phyloP scores from a whole-genome alignment of 2,888 invertebrate genomes.

The Glyphotaelius pellucidus region DNA sequence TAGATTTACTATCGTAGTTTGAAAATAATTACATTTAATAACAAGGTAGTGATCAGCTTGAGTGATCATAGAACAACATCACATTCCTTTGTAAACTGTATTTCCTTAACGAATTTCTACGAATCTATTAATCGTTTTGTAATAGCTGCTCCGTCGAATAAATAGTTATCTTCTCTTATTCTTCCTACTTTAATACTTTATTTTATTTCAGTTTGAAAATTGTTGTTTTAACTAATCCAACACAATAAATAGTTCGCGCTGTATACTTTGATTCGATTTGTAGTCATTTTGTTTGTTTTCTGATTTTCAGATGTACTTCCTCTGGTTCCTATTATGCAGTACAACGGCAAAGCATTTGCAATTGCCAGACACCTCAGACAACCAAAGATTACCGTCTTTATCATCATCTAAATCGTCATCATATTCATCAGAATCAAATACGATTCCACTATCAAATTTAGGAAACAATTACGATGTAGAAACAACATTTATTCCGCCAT shows the following conservation, averaged over 20 bases:
- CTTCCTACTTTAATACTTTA: background rate
- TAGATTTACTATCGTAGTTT: background rate
- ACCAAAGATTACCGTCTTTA: conserved; percentile 54
- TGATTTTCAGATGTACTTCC: conserved; percentile 62
- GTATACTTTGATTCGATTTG: background rate
- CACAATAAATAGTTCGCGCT: background rate
- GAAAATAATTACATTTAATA: conserved; percentile 2
- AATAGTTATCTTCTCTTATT: background rate
- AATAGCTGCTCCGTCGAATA: background rate
- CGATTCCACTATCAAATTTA: conserved; percentile 25
- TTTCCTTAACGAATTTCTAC: conserved; percentile 2
- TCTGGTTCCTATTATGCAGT: conserved; percentile 62
- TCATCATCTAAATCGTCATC: conserved; percentile 21
- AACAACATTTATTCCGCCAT: conserved; percentile 31
- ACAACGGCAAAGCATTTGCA: conserved; percentile 62
- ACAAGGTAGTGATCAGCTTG: background rate
- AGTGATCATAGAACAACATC: background rate
- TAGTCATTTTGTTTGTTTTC: background rate
- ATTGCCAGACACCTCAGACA: conserved; percentile 49
- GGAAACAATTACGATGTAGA: conserved; percentile 20
- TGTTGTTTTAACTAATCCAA: background rate
- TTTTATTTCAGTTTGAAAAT: background rate
- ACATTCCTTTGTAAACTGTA: background rate
- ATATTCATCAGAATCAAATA: conserved; percentile 51
- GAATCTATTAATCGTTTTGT: conserved; percentile 2